Conservation (phyloP, 2,888 invertebrate genomes). For the Phasia obesa region DNA sequence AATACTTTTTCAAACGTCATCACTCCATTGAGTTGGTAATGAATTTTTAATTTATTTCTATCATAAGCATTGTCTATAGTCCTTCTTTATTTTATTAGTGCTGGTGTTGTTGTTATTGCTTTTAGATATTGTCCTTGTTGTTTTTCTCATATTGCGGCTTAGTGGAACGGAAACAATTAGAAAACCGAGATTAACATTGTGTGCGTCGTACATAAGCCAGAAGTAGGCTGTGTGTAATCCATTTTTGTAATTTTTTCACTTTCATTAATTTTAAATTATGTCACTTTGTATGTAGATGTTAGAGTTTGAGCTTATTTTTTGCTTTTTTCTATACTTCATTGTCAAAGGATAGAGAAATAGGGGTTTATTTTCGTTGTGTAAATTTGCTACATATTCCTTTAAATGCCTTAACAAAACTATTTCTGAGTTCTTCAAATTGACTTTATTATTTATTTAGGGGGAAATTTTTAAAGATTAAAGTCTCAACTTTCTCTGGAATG, state of each 20-base stretch:
- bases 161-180: slow-evolving; percentile 80
- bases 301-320: too few relatives aligned
- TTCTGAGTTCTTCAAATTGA: too few relatives aligned
- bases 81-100: slow-evolving; percentile 35
- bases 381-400: too few relatives aligned
- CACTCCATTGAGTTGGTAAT: slow-evolving; percentile 46
- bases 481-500: too few relatives aligned
- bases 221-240: slow-evolving; percentile 9
- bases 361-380: too few relatives aligned
- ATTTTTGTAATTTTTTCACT: slow-evolving; percentile 15
- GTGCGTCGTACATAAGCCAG: slow-evolving; percentile 17
- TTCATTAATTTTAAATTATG: slow-evolving; percentile 7
- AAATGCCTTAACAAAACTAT: too few relatives aligned
- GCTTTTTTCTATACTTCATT: too few relatives aligned
- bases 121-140: slow-evolving; percentile 26
- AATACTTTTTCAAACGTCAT: slow-evolving; percentile 33
- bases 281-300: slow-evolving; percentile 20
- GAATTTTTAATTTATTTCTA: slow-evolving; percentile 30
- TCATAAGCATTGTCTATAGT: slow-evolving; percentile 5
- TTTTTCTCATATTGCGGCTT: slow-evolving; percentile 35
- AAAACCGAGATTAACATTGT: slow-evolving; percentile 75
- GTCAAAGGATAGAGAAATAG: too few relatives aligned
- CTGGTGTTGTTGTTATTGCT: neutral
- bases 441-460: too few relatives aligned
- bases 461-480: too few relatives aligned